These are phyloP conservation scores for Apistogramma diplotaenia DNA, from an alignment of 2,113 vertebrate species.

Conservation along the genomic window DNA sequence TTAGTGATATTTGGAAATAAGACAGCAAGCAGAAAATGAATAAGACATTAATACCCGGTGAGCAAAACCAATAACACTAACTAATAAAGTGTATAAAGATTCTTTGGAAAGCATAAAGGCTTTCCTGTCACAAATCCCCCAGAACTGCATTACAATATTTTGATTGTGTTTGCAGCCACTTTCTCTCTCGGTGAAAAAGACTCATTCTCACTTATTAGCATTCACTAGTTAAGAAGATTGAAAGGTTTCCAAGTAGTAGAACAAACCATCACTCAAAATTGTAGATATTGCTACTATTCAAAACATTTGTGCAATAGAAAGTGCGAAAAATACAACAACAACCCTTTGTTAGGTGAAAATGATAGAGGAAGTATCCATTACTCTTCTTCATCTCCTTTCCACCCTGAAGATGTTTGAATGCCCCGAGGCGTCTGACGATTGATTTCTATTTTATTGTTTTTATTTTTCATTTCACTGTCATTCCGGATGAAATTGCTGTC, in stretches of 20 bases:
- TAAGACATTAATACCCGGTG: conserved; percentile 48
- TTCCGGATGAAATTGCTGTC: conserved; percentile 60
- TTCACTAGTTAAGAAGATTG: not conserved
- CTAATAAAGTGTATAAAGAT: conserved; percentile 54
- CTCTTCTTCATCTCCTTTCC: conserved; percentile 42
- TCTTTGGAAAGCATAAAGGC: conserved; percentile 33
- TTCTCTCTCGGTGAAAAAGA: not conserved
- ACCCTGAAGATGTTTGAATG: conserved; percentile 47
- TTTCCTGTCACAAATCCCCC: conserved; percentile 29
- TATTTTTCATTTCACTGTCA: conserved; percentile 59
- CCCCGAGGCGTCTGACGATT: conserved; percentile 62
- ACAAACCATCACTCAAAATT: not conserved
- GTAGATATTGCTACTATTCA: not conserved
- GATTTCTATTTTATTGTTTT: conserved; percentile 75
- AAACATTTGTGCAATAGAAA: not conserved
- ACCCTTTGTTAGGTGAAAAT: conserved; percentile 40
- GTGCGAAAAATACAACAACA: not conserved
- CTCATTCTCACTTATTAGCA: conserved; percentile 13
- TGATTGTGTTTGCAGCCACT: conserved; percentile 8
- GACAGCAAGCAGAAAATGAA: conserved; percentile 47
- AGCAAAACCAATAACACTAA: conserved; percentile 51
- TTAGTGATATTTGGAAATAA: conserved; percentile 69
- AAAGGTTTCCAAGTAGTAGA: not conserved
- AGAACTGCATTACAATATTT: conserved; percentile 7
- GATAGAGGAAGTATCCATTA: conserved; percentile 46